Conservation (phyloP, 2,888 invertebrate species). For the Patella pellucida region DNA sequence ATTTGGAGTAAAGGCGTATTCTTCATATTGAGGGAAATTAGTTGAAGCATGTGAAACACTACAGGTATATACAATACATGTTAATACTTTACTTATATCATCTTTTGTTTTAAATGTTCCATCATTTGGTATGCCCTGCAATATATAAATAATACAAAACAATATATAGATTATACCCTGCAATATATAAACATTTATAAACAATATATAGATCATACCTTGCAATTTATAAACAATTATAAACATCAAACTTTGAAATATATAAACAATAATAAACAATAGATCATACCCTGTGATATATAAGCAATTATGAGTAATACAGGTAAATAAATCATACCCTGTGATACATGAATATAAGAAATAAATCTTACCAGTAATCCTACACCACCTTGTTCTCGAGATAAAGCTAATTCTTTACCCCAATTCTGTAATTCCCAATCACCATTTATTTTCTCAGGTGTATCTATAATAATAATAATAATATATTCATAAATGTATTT, state of each 20-base stretch:
- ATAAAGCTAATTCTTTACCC: slow-evolving; percentile 64
- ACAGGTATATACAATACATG: slow-evolving; percentile 58
- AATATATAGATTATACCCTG: neutral
- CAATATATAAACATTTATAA: neutral
- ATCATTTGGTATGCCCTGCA: slow-evolving; percentile 55
- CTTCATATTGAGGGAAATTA: slow-evolving; percentile 65
- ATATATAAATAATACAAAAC: slow-evolving; percentile 10
- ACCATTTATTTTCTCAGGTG: slow-evolving; percentile 56
- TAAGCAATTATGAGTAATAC: no score
- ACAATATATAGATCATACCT: no score
- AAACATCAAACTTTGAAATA: neutral
- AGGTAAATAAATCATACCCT: no score
- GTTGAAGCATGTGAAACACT: slow-evolving; percentile 62
- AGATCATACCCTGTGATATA: no score
- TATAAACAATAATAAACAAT: neutral
- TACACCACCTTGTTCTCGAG: slow-evolving; percentile 50
- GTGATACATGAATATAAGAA: neutral
- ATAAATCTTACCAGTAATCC: slow-evolving; percentile 49
- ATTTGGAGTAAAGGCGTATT: slow-evolving; percentile 66
- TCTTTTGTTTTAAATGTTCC: slow-evolving; percentile 46
- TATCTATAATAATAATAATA: slow-evolving; percentile 57
- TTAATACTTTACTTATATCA: slow-evolving; percentile 47
- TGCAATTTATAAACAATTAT: no score
- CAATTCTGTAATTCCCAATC: slow-evolving; percentile 67
- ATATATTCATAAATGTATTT: neutral